phyloP scores from a whole-genome alignment of 1,140 invertebrate species.

The Thrips palmi region DNA sequence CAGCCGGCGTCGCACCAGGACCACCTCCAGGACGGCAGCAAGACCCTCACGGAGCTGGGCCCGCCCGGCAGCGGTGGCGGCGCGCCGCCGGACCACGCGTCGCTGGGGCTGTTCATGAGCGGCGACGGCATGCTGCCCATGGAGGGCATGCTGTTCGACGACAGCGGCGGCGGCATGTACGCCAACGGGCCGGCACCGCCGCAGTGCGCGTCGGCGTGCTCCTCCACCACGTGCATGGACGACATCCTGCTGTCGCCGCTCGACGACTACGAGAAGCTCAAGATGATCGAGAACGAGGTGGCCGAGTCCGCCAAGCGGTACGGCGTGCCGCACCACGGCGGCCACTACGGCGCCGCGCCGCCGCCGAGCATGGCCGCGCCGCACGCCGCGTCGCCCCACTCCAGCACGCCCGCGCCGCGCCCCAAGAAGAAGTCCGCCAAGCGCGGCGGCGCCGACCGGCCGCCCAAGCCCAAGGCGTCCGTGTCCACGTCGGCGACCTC shows the following conservation, averaged over 20 bases:
- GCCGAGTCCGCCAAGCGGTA: slow-evolving; percentile 19
- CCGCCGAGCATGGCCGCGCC: background rate
- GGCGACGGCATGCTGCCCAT: slow-evolving; percentile 20
- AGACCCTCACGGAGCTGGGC: slow-evolving; percentile 23
- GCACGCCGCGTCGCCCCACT: no score
- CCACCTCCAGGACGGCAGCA: slow-evolving; percentile 10
- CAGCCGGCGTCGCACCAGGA: slow-evolving; percentile 5
- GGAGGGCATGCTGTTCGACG: slow-evolving; percentile 20
- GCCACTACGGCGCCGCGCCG: no score
- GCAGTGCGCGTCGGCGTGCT: background rate
- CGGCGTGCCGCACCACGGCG: no score
- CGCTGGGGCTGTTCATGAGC: background rate
- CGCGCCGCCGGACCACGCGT: background rate
- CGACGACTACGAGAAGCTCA: slow-evolving; percentile 48
- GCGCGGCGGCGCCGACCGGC: slow-evolving; percentile 12
- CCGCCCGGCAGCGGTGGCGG: no score
- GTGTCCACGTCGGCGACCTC: slow-evolving; percentile 9
- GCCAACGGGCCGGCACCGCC: slow-evolving; percentile 13
- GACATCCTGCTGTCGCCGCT: slow-evolving; percentile 20
- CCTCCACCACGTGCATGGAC: slow-evolving; percentile 14
- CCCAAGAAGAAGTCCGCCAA: slow-evolving; percentile 17
- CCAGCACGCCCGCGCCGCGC: slow-evolving; percentile 8
- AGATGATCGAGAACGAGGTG: slow-evolving; percentile 24
- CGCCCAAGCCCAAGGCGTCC: slow-evolving; percentile 4
- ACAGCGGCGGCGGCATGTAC: slow-evolving; percentile 10